A percentile compares a stretch with the other conserved stretches of the same genome.
Evolutionary conservation across 2,888 invertebrate genomes (phyloP).

Genomic region (Athalia cordata): DNA sequence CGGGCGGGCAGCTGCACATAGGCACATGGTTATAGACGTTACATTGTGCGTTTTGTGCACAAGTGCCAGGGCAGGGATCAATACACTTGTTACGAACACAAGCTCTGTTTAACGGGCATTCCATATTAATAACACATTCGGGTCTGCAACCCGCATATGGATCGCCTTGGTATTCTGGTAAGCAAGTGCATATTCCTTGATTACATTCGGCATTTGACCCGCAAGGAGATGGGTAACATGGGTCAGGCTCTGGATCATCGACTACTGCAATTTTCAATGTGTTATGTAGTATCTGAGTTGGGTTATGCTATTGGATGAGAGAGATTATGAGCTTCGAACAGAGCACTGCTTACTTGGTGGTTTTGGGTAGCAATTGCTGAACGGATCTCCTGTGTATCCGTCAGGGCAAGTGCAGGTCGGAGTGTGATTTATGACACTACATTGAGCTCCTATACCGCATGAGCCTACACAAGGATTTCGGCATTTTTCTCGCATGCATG

Average conservation of each 20-base stretch:
- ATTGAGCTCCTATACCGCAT: conserved; percentile 80
- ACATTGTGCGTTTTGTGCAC: conserved; percentile 76
- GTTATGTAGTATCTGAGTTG: conserved; percentile 61
- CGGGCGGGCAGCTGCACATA: conserved; percentile 80
- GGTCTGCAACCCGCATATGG: conserved; percentile 85
- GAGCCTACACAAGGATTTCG: conserved; percentile 84
- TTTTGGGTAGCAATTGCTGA: conserved; percentile 73
- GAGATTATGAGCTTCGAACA: conserved; percentile 48
- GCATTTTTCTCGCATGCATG: conserved; percentile 85
- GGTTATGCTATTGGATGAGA: conserved; percentile 59
- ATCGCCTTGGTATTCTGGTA: conserved; percentile 84
- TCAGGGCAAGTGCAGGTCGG: conserved; percentile 82
- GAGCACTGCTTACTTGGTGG: conserved; percentile 54
- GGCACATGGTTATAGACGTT: conserved; percentile 80
- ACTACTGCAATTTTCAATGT: conserved; percentile 70
- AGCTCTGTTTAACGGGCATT: conserved; percentile 81
- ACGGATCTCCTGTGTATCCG: conserved; percentile 77
- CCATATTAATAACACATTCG: conserved; percentile 84
- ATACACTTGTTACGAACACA: conserved; percentile 85
- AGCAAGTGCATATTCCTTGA: conserved; percentile 82
- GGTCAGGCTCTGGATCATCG: conserved; percentile 75
- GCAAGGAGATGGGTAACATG: conserved; percentile 86
- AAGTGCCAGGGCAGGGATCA: conserved; percentile 84
- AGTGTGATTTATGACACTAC: conserved; percentile 81
- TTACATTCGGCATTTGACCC: conserved; percentile 80